Evolutionary conservation across 2,797 vertebrate species (phyloP).

Genomic region (Chloroceryle inda): DNA sequence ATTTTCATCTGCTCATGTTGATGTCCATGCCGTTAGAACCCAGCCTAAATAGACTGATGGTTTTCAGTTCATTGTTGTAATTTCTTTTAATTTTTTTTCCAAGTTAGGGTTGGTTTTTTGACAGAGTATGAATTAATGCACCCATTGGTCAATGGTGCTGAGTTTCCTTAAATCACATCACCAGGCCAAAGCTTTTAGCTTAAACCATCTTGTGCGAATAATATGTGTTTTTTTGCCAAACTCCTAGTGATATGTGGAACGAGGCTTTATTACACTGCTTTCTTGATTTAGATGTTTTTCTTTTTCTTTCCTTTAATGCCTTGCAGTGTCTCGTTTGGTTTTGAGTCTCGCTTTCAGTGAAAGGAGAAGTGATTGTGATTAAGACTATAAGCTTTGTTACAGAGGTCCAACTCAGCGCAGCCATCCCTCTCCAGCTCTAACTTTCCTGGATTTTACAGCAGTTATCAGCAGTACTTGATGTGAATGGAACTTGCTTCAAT

Average conservation of each 20-base stretch:
- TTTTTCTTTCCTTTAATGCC: background rate
- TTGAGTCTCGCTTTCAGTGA: background rate
- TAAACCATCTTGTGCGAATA: background rate
- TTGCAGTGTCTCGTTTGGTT: background rate
- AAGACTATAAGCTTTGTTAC: background rate
- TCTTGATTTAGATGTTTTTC: background rate
- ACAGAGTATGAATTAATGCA: background rate
- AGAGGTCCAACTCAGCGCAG: background rate
- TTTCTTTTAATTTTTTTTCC: background rate
- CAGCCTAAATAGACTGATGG: background rate
- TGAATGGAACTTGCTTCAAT: background rate
- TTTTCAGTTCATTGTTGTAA: background rate
- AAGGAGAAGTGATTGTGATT: background rate
- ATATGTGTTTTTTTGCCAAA: background rate
- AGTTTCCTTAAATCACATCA: background rate
- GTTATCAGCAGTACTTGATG: background rate
- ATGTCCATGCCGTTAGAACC: background rate
- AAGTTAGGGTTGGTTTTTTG: background rate
- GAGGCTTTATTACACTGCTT: background rate
- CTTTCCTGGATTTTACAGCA: background rate
- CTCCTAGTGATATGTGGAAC: background rate
- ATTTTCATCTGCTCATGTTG: background rate
- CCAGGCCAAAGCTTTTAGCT: background rate
- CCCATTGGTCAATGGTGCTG: background rate
- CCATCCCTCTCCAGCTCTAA: background rate